These are phyloP conservation scores for Pollenia griseotomentosa DNA, from an alignment of 2,888 invertebrate species.

Conservation along the genomic window DNA sequence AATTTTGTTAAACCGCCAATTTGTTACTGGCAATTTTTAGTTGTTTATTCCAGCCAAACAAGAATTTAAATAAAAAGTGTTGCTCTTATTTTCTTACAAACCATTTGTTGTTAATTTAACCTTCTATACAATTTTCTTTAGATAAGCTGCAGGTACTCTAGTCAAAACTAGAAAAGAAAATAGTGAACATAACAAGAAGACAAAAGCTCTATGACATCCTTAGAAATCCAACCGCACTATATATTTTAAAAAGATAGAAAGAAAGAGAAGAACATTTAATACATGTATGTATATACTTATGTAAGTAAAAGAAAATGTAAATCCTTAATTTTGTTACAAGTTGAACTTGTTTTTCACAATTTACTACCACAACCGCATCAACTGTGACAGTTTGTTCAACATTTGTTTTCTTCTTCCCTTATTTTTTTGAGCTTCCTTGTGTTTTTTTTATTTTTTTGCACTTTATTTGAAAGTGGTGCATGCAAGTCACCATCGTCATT, in stretches of 20 bases:
- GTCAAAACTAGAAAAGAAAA: background rate
- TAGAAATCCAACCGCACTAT: background rate
- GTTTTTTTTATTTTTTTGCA: background rate
- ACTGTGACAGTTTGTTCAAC: constrained; percentile 58
- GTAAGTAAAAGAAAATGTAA: constrained; percentile 42
- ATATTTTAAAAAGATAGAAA: background rate
- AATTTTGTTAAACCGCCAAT: constrained; percentile 53
- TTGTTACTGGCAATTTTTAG: constrained; percentile 28
- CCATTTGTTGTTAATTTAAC: constrained; percentile 47
- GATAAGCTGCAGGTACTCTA: constrained; percentile 40
- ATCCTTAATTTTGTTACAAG: constrained; percentile 68
- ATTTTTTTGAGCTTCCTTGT: background rate
- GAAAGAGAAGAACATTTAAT: background rate
- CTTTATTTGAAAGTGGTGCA: constrained; percentile 12
- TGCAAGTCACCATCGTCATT: constrained; percentile 35
- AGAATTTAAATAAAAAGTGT: constrained; percentile 42
- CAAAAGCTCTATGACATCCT: constrained; percentile 10
- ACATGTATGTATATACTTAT: background rate
- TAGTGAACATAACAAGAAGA: background rate
- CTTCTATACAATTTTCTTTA: constrained; percentile 17
- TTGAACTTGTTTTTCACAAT: constrained; percentile 50
- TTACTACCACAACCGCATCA: constrained; percentile 51
- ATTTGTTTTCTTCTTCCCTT: constrained; percentile 33
- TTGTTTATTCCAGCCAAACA: constrained; percentile 22
- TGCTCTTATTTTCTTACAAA: constrained; percentile 43